Conservation (phyloP, 2,113 vertebrate species). For the Morone saxatilis region DNA sequence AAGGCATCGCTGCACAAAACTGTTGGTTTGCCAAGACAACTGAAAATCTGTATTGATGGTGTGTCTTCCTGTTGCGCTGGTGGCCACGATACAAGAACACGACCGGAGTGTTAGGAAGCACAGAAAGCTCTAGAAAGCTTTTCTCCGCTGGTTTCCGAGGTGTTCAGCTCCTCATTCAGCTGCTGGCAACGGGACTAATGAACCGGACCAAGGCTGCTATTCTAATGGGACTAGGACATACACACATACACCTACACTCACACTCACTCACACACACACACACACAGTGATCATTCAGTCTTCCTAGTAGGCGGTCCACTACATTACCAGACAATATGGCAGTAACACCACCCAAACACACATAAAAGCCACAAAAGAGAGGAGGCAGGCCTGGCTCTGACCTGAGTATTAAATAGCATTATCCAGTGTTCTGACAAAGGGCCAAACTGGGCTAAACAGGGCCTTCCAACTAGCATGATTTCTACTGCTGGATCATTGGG, state of each 20-base stretch:
- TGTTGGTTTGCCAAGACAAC: background rate
- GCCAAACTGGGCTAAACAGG: constrained; percentile 6
- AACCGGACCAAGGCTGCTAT: constrained; percentile 32
- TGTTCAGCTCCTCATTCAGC: constrained; percentile 59
- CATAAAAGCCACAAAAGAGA: constrained; percentile 45
- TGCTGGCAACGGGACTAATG: constrained; percentile 57
- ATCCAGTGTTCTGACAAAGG: background rate
- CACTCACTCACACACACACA: constrained; percentile 22
- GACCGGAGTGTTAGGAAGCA: background rate
- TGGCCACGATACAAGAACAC: constrained; percentile 13
- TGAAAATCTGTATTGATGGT: constrained; percentile 14
- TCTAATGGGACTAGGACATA: constrained; percentile 29
- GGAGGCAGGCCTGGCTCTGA: constrained; percentile 38
- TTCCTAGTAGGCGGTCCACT: constrained; percentile 49
- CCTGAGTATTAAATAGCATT: constrained; percentile 42
- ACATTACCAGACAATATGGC: constrained; percentile 55
- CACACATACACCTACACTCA: constrained; percentile 7
- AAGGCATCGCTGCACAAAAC: background rate
- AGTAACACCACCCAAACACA: constrained; percentile 51
- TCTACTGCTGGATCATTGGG: background rate
- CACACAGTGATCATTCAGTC: constrained; percentile 47
- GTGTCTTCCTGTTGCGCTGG: constrained; percentile 31
- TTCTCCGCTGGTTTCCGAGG: constrained; percentile 59
- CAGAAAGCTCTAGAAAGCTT: constrained; percentile 52
- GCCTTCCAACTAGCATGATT: background rate